Conservation (phyloP, 2,113 vertebrate species). For the Apteryx mantelli region DNA sequence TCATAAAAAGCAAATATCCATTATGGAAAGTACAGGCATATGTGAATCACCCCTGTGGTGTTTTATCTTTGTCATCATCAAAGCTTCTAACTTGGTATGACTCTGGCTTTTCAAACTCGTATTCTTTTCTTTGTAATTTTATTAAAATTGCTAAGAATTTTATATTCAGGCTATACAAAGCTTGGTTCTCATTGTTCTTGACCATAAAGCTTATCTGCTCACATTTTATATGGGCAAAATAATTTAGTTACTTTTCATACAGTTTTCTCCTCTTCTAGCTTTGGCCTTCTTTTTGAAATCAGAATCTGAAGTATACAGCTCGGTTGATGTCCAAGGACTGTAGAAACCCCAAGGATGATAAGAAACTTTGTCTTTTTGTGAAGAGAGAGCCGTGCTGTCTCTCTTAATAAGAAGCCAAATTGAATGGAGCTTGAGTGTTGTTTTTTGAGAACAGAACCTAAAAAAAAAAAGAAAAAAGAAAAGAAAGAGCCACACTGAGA, state of each 20-base stretch:
- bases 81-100: conserved; percentile 49
- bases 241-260: conserved; percentile 30
- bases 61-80: conserved; percentile 60
- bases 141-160: conserved; percentile 47
- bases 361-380: conserved; percentile 25
- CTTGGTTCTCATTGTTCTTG: conserved; percentile 24
- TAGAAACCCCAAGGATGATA: conserved; percentile 20
- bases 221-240: conserved; percentile 9
- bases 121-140: conserved; percentile 38
- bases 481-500: conserved; percentile 19
- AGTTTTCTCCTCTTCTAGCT: neutral
- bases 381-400: conserved; percentile 40
- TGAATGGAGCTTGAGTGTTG: neutral
- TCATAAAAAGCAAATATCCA: conserved; percentile 14
- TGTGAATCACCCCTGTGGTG: conserved; percentile 38
- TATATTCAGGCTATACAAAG: conserved; percentile 28
- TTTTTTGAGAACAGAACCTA: neutral
- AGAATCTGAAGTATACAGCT: conserved; percentile 1
- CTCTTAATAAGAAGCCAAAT: neutral
- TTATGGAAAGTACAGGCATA: conserved; percentile 13
- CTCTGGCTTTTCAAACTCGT: conserved; percentile 32
- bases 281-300: neutral
- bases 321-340: conserved; percentile 16
- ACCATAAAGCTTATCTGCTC: neutral
- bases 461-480: neutral